These are phyloP conservation scores for Gallinago undulata DNA, from an alignment of 2,113 vertebrate genomes.

Conservation along the genomic window DNA sequence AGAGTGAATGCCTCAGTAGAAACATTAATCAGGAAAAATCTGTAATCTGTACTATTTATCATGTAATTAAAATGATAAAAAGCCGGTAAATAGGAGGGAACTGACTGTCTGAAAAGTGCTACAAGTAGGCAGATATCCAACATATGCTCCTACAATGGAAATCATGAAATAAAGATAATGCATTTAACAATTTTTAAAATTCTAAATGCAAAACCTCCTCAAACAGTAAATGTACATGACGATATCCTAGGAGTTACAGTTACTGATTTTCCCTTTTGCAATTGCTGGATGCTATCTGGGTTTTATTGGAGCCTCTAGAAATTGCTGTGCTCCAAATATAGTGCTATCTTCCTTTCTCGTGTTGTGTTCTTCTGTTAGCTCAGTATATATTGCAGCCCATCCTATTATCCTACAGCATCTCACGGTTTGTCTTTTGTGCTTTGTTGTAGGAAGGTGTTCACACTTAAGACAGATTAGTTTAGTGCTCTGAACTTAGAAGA, in stretches of 20 bases:
- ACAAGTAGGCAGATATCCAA: slow-evolving; percentile 39
- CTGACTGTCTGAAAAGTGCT: slow-evolving; percentile 20
- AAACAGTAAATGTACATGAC: background rate
- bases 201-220: background rate
- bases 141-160: background rate
- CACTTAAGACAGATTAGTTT: background rate
- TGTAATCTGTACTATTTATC: slow-evolving; percentile 57
- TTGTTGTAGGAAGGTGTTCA: background rate
- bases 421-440: background rate
- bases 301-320: background rate
- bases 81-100: slow-evolving; percentile 19
- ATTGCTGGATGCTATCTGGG: background rate
- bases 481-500: background rate
- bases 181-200: background rate
- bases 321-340: background rate
- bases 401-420: background rate
- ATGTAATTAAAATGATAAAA: slow-evolving; percentile 55
- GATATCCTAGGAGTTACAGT: background rate
- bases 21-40: slow-evolving; percentile 54
- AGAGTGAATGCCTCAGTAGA: slow-evolving; percentile 13
- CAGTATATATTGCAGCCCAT: background rate
- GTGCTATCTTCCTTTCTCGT: background rate
- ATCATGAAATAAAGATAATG: background rate
- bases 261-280: background rate
- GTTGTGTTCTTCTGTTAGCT: background rate